phyloP scores from a whole-genome alignment of 2,797 vertebrate genomes.

The Oreortyx pictus region DNA sequence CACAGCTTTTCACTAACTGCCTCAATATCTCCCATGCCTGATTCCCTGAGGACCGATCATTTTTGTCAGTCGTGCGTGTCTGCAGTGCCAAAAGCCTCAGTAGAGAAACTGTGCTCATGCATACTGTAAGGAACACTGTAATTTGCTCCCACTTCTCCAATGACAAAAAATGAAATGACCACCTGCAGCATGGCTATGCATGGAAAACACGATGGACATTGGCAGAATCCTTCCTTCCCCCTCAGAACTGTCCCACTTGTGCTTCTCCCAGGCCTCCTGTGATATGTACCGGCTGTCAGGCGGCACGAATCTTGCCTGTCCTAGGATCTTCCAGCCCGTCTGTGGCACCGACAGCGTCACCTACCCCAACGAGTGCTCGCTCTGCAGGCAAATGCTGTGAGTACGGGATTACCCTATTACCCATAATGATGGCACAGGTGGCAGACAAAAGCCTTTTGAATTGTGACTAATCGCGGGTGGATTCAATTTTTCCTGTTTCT shows the following conservation, averaged over 20 bases:
- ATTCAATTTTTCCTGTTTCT: conserved; percentile 28
- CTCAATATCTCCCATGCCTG: conserved; percentile 16
- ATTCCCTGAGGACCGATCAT: not conserved
- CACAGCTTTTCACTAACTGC: conserved; percentile 44
- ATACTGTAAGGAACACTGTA: fast-evolving
- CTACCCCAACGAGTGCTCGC: conserved; percentile 61
- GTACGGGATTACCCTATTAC: not conserved
- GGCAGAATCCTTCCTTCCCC: not conserved
- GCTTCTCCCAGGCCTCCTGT: conserved; percentile 34
- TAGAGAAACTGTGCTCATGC: not conserved
- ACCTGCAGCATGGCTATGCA: not conserved
- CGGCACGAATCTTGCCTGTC: not conserved
- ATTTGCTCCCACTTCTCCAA: not conserved
- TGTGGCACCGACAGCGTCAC: conserved; percentile 31
- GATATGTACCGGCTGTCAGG: fast-evolving
- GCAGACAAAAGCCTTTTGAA: not conserved
- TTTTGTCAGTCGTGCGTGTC: not conserved
- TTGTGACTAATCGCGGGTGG: not conserved
- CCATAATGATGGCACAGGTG: not conserved
- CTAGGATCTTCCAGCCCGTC: not conserved
- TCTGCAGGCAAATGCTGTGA: conserved; percentile 27
- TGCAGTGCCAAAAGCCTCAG: not conserved
- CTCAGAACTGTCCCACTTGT: not conserved
- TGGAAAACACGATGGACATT: not conserved
- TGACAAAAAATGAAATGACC: not conserved